Base-by-base conservation (phyloP, 2,113 vertebrate species). In the Sardina pilchardus region DNA sequence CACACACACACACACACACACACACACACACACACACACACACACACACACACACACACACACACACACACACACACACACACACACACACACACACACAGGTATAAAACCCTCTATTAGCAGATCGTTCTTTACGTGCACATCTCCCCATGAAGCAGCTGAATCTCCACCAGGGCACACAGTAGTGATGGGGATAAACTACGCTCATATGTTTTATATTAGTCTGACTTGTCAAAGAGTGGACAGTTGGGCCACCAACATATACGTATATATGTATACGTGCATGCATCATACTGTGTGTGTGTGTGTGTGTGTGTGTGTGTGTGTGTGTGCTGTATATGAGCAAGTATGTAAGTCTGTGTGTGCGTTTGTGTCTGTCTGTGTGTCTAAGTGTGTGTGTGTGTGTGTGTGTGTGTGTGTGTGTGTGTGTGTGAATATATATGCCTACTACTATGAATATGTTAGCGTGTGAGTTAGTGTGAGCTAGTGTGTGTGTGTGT, bases 71-170 rank as follows among this genome's bases (percentile, higher is more conserved):
- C n/a, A n/a, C n/a, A n/a, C n/a, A n/a, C n/a, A n/a, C n/a, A n/a
- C n/a, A n/a, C n/a, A 21, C 10, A 75, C 24, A 34, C 4, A 67
- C 8, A 56, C 17, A 24, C 24, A 56, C 2, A 39, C 83, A 87
- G 43, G 82, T 24, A 63, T 43, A 88, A 44, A 91, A 88, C 87
- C 82, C 83, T 84, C 81, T 63, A 81, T 84, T 83, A 88, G 85
- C 88, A 81, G 1, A 12, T 0, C 1, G 6, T 67, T 87, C 87
- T 83, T 83, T 87, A 85, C 85, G 88, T 56, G 24, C 10, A 10
- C n/a, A 9, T 48, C 36, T 26, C 47, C 56, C 53, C 34, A 83
- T 83, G 36, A 83, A n/a, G n/a, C n/a, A 53, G 48, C 82, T 50
- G 82, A 47, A 21, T 83, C 63, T 67, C 3, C 56, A 24, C 63